phyloP scores from a whole-genome alignment of 1,140 invertebrate species.

The Macrobrachium rosenbergii region DNA sequence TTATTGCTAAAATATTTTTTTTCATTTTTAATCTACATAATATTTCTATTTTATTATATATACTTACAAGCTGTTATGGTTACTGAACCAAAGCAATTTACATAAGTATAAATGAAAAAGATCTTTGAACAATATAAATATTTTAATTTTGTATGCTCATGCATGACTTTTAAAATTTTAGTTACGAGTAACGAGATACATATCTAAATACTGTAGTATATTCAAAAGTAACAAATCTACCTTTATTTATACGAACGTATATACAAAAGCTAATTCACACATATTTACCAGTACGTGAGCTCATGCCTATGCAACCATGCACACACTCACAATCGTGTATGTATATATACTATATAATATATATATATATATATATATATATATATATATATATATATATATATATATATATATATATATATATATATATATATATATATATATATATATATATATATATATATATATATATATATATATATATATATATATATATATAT shows the following conservation, averaged over 20 bases:
- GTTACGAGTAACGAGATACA: too few relatives aligned
- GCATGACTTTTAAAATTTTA: too few relatives aligned
- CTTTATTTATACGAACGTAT: not conserved
- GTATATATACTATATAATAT: slow-evolving; percentile 3
- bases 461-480: not conserved
- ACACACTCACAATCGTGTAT: not conserved
- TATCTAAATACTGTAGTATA: too few relatives aligned
- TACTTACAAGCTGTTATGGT: too few relatives aligned
- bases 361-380: not conserved
- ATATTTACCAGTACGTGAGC: not conserved
- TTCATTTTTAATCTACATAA: too few relatives aligned
- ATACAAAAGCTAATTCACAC: not conserved
- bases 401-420: not conserved
- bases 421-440: not conserved
- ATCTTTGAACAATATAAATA: too few relatives aligned
- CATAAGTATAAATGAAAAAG: too few relatives aligned
- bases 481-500: not conserved
- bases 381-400: slow-evolving; percentile 15
- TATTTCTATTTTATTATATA: too few relatives aligned
- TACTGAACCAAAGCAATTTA: too few relatives aligned
- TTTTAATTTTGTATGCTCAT: too few relatives aligned
- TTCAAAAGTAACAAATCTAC: not conserved
- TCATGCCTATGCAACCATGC: not conserved
- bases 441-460: not conserved
- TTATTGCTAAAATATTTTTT: too few relatives aligned